phyloP scores from a whole-genome alignment of 2,797 vertebrate genomes.

The Squalus acanthias region DNA sequence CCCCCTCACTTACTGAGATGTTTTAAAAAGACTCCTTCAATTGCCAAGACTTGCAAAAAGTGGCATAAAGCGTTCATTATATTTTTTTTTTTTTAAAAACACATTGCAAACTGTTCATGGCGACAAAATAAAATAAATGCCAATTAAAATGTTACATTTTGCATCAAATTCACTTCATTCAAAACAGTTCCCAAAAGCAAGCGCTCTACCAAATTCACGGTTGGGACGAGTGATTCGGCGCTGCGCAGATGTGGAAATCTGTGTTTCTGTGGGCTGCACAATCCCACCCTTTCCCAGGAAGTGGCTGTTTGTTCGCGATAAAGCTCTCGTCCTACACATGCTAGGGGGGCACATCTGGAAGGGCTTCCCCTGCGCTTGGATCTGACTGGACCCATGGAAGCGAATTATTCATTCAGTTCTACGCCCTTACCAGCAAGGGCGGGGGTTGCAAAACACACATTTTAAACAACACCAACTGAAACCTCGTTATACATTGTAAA shows the following conservation, averaged over 20 bases:
- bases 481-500: neutral
- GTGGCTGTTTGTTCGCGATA: too few relatives aligned
- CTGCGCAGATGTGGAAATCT: too few relatives aligned
- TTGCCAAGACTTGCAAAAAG: neutral
- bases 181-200: neutral
- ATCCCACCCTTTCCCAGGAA: neutral
- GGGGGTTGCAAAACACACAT: neutral
- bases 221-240: neutral
- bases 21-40: neutral
- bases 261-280: neutral
- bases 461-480: neutral
- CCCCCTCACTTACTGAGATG: neutral
- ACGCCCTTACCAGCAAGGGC: neutral
- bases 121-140: neutral
- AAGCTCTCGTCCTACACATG: neutral
- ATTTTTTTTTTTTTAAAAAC: neutral
- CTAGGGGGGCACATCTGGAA: neutral
- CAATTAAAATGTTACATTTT: neutral
- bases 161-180: neutral
- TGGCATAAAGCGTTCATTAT: neutral
- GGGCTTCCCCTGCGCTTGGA: neutral
- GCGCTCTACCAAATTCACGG: neutral
- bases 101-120: neutral
- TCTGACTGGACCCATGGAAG: neutral
- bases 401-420: neutral